These are phyloP conservation scores for Rhynchophorus ferrugineus DNA, from an alignment of 1,140 invertebrate species.

Conservation along the genomic window DNA sequence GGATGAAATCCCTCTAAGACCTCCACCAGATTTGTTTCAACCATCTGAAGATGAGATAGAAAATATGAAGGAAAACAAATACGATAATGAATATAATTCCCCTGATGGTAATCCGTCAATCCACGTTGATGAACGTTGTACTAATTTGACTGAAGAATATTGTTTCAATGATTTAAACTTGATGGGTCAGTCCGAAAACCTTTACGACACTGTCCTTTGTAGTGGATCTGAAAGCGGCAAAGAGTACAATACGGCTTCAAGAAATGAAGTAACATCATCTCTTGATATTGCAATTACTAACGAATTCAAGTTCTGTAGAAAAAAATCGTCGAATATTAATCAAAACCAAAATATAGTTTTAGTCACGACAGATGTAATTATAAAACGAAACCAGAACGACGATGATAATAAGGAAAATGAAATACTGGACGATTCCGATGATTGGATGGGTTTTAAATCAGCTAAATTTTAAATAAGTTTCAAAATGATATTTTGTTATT, in stretches of 20 bases:
- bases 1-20: conserved; percentile 35
- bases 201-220: too few relatives aligned
- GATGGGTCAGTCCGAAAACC: background rate
- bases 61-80: conserved; percentile 24
- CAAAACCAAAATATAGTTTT: conserved; percentile 1
- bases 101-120: too few relatives aligned
- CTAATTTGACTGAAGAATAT: background rate
- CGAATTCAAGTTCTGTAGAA: conserved; percentile 26
- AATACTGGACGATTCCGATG: conserved; percentile 30
- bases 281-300: conserved; percentile 27
- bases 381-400: conserved; percentile 15
- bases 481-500: background rate
- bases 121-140: background rate
- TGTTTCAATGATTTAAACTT: background rate
- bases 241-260: background rate
- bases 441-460: conserved; percentile 38
- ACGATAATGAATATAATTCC: conserved; percentile 8
- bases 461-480: conserved; percentile 34
- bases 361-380: conserved; percentile 9
- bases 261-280: conserved; percentile 21
- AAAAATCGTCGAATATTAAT: background rate
- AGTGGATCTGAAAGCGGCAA: background rate
- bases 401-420: conserved; percentile 24
- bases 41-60: conserved; percentile 9
- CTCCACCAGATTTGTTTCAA: conserved; percentile 22